These are phyloP conservation scores for Dufourea novaeangliae DNA, from an alignment of 1,140 invertebrate species.

Conservation along the genomic window DNA sequence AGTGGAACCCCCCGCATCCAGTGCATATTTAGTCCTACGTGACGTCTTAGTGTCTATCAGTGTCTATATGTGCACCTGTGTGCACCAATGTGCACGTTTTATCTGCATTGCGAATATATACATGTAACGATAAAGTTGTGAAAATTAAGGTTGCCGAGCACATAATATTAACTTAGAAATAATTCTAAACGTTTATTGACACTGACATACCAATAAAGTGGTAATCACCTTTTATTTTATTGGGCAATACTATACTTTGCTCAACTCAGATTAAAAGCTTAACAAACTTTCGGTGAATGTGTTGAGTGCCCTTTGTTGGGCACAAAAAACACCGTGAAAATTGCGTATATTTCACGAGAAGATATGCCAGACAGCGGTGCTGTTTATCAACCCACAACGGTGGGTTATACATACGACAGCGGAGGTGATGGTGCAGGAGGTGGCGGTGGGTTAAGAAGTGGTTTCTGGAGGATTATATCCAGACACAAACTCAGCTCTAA, in stretches of 20 bases:
- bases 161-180: background rate
- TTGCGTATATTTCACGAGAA: slow-evolving; percentile 47
- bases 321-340: slow-evolving; percentile 6
- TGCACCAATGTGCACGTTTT: slow-evolving; percentile 9
- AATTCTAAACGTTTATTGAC: background rate
- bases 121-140: background rate
- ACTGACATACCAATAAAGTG: background rate
- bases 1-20: no score
- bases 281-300: background rate
- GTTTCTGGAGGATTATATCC: slow-evolving; percentile 77
- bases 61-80: background rate
- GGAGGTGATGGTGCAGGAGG: slow-evolving; percentile 70
- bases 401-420: slow-evolving; percentile 78
- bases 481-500: slow-evolving; percentile 78
- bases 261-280: background rate
- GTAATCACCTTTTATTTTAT: background rate
- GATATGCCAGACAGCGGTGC: slow-evolving; percentile 78
- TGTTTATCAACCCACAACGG: slow-evolving; percentile 80
- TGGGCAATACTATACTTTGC: background rate
- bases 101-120: slow-evolving; percentile 44
- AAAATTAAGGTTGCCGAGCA: background rate
- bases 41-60: background rate
- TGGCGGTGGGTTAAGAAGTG: slow-evolving; percentile 71
- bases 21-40: background rate
- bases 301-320: slow-evolving; percentile 14